Evolutionary conservation across 2,113 vertebrate species (phyloP), one percentile per base, ranked within the genome.

Genomic region (Pantherophis guttatus): DNA sequence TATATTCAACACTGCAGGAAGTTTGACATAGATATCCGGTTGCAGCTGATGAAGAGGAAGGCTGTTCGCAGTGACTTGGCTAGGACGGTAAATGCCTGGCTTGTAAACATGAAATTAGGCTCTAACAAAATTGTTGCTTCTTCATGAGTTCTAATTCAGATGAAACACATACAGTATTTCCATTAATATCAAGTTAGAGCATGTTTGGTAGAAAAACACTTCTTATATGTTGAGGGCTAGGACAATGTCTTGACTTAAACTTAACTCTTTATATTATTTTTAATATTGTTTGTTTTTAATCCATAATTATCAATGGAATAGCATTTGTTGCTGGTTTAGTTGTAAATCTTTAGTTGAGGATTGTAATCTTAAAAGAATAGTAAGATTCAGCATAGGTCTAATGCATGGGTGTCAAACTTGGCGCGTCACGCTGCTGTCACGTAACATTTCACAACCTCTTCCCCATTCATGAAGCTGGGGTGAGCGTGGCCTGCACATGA

Each of bases 1-100:
- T 98, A 98, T 90, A 98, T 99, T 92, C 99, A 99, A 55, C 98
- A 98, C 93, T 99, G 99, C 97, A 97, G 99, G 85, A 99, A 99
- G 94, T 99, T 99, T 24, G 98, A 99, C 94, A 96, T 96, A 19
- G 99, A 99, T 55, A 98, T 99, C 55, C 97, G 97, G 15, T 98
- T 99, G 26, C 97, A 98, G 94, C 98, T 99, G 92, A 97, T 98
- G 96, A 97, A 97, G 94, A 98, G 98, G 94, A 97, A 96, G 1
- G 95, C 95, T 0, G 96, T 98, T 88, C 97, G 96, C 94, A 97
- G 95, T 0, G 98, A 99, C 94, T 98, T 99, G 95, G 97, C 98
- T 9, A 97, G 99, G 91, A 98, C 97, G 98, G 99, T 99, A 91
- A 17, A 97, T 96, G 88, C 44, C 12, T 0, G 4, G 57, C 44